Conservation (phyloP, 2,797 vertebrate genomes). For the Heteromormyrus szaboi region DNA sequence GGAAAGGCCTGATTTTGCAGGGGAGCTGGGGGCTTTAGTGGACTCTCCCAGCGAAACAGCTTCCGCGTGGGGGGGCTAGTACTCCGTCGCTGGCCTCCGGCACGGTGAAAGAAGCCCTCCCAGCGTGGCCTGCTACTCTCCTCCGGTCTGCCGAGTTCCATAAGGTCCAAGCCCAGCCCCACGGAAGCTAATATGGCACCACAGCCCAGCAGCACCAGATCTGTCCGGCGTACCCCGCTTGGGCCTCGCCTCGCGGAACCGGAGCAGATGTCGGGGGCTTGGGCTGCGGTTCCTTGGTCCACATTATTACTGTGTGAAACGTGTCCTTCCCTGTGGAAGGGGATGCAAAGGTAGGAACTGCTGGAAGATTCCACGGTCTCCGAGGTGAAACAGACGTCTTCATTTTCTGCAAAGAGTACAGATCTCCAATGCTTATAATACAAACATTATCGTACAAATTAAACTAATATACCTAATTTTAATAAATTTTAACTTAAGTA, state of each 20-base stretch:
- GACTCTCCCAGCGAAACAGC: constrained; percentile 78
- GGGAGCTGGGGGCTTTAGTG: constrained; percentile 47
- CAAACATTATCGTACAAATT: neutral
- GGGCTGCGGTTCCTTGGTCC: constrained; percentile 64
- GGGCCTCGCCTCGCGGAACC: constrained; percentile 70
- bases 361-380: constrained; percentile 66
- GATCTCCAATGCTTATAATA: neutral
- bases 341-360: constrained; percentile 93
- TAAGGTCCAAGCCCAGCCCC: constrained; percentile 68
- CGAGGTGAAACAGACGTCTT: constrained; percentile 71
- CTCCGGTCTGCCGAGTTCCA: constrained; percentile 67
- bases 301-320: constrained; percentile 66
- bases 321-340: constrained; percentile 77
- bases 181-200: constrained; percentile 73
- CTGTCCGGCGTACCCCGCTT: constrained; percentile 72
- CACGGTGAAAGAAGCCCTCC: constrained; percentile 84
- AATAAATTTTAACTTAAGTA: neutral
- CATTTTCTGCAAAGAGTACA: constrained; percentile 67
- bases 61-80: constrained; percentile 82
- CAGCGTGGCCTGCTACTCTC: constrained; percentile 73
- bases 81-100: constrained; percentile 71
- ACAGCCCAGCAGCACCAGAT: constrained; percentile 82
- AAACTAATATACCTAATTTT: neutral
- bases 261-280: constrained; percentile 71
- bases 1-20: constrained; percentile 51